Evolutionary conservation across 1,140 invertebrate genomes (phyloP).

Genomic region (Cryptotermes secundus): DNA sequence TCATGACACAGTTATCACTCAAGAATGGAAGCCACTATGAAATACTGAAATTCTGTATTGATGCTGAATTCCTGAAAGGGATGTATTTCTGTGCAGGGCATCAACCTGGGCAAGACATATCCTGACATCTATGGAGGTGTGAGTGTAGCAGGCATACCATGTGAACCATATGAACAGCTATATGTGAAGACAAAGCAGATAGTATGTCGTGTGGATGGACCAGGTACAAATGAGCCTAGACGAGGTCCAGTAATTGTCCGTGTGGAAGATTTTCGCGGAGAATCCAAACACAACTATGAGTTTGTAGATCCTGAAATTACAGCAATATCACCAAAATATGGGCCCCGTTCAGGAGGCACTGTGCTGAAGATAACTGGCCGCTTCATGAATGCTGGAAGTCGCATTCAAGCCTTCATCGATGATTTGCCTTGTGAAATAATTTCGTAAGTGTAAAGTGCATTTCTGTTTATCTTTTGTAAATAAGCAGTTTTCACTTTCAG

Average conservation of each 20-base stretch:
- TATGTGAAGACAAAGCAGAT: slow-evolving; percentile 89
- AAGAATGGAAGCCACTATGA: too few species aligned
- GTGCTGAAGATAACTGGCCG: slow-evolving; percentile 83
- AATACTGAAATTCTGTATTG: too few species aligned
- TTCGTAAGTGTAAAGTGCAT: slow-evolving; percentile 46
- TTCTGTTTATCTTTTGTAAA: too few species aligned
- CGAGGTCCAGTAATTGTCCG: slow-evolving; percentile 85
- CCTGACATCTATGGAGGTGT: slow-evolving; percentile 90
- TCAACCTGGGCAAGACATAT: slow-evolving; percentile 95
- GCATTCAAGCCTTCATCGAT: slow-evolving; percentile 86
- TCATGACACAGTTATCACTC: too few species aligned
- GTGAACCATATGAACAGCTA: slow-evolving; percentile 80
- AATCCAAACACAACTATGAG: slow-evolving; percentile 78
- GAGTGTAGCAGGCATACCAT: slow-evolving; percentile 79
- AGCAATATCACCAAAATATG: slow-evolving; percentile 81
- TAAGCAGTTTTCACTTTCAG: too few species aligned
- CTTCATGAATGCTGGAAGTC: slow-evolving; percentile 93
- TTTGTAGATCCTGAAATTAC: slow-evolving; percentile 86
- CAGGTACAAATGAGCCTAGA: slow-evolving; percentile 70
- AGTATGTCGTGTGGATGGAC: slow-evolving; percentile 86
- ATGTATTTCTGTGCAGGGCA: slow-evolving; percentile 56
- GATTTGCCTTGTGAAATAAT: slow-evolving; percentile 80
- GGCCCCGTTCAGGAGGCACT: slow-evolving; percentile 92
- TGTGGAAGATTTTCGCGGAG: slow-evolving; percentile 84
- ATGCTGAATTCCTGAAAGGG: too few species aligned